phyloP scores from a whole-genome alignment of 1,140 invertebrate species.

The Diachasmimorpha longicaudata region DNA sequence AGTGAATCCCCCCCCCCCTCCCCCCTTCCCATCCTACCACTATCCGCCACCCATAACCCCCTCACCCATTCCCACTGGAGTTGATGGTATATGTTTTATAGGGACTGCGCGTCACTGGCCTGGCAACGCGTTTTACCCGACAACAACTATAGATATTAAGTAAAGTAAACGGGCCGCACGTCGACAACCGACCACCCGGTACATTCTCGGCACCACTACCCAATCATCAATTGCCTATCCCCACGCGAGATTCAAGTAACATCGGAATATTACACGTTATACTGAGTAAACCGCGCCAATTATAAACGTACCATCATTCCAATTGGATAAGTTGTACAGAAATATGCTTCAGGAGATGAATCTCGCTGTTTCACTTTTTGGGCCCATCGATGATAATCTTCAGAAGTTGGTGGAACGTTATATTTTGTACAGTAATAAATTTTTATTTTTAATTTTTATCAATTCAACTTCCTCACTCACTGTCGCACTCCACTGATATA shows the following conservation, averaged over 20 bases:
- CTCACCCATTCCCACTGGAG: background rate
- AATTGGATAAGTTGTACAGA: slow-evolving; percentile 32
- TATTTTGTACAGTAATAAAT: background rate
- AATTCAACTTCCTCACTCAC: background rate
- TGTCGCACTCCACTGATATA: background rate
- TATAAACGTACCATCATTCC: slow-evolving; percentile 59
- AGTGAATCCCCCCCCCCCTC: background rate
- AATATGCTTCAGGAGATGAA: slow-evolving; percentile 1
- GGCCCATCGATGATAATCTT: background rate
- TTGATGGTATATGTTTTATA: background rate
- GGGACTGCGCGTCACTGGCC: background rate
- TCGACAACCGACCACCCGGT: slow-evolving; percentile 23
- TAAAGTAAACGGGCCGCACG: background rate
- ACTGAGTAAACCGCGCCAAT: background rate
- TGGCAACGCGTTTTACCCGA: background rate
- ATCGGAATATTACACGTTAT: background rate
- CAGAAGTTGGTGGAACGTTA: background rate
- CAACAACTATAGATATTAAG: background rate
- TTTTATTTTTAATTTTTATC: background rate
- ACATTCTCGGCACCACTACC: background rate
- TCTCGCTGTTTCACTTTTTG: background rate
- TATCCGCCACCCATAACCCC: too few relatives aligned
- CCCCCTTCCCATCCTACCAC: too few relatives aligned
- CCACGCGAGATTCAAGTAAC: background rate
- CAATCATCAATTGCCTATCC: slow-evolving; percentile 2